Evolutionary conservation across 2,797 vertebrate species (phyloP), one percentile per base, ranked within the genome.

Genomic region (Fratercula arctica): DNA sequence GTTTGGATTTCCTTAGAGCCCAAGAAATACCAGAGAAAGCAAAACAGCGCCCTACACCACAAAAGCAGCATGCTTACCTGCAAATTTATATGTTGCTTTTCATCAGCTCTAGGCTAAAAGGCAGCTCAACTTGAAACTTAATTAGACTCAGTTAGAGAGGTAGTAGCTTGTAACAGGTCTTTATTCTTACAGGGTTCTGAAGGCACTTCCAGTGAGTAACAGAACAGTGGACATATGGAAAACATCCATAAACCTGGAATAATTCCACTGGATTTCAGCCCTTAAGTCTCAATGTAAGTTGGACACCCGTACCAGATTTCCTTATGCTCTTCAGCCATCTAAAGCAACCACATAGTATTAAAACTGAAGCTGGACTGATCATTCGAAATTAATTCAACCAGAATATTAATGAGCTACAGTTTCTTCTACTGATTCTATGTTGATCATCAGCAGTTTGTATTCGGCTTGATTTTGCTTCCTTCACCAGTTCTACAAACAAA

Each of bases 101-200:
- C 1, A 2, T 37, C 73, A 92, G 48, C 37, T 91, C 60, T 57
- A 79, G 8, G 11, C 21, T 82, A 79, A 93, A 64, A 61, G 26
- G 35, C 57, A 81, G 59, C 43, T 92, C 46, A 73, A 50, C 57
- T 80, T 0, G 0, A 90, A 88, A 63, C 31, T 77, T 80, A 89
- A 94, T 94, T 89, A 95, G 84, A 96, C 74, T 96, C 75, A 54
- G 3, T 33, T 72, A 84, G 54, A 95, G 85, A 95, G 61, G 76
- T 20, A 80, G 61, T 67, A 85, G 76, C 61, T 93, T 90, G 35
- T 66, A 92, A 93, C 13, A 93, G 21, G 45, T 70, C 88, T 97
- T 97, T 96, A 93, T 88, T 96, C 70, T 95, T 93, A 91, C 57
- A 90, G 46, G 37, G 35, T 91, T 94, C 67, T 87, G 85, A 90